Conservation (phyloP, 2,888 invertebrate genomes). For the Tenthredo scrophulariae region DNA sequence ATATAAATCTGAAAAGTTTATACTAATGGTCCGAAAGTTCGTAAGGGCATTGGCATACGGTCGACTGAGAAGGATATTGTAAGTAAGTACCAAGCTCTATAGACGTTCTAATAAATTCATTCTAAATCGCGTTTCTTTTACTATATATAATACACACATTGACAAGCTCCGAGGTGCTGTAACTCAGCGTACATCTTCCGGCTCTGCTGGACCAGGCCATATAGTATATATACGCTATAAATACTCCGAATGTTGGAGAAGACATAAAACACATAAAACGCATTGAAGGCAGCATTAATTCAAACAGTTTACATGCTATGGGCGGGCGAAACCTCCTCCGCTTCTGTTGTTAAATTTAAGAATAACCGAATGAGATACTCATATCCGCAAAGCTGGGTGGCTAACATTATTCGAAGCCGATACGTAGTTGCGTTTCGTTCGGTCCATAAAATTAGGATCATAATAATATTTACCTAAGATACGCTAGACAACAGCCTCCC, state of each 20-base stretch:
- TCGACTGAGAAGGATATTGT: background rate
- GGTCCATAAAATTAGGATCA: slow-evolving; percentile 16
- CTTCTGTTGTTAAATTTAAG: slow-evolving; percentile 55
- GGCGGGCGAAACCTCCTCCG: slow-evolving; percentile 46
- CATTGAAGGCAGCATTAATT: slow-evolving; percentile 66
- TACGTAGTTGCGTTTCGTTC: background rate
- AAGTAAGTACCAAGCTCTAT: background rate
- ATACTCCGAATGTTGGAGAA: slow-evolving; percentile 64
- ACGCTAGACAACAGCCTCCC: slow-evolving; percentile 21
- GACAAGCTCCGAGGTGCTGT: background rate
- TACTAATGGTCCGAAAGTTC: background rate
- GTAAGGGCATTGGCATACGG: background rate
- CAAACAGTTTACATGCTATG: slow-evolving; percentile 63
- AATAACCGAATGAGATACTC: slow-evolving; percentile 50
- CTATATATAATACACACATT: slow-evolving; percentile 17
- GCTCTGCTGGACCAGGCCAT: slow-evolving; percentile 39
- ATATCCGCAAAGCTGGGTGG: slow-evolving; percentile 32
- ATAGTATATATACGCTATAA: slow-evolving; percentile 59
- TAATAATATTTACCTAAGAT: slow-evolving; percentile 35
- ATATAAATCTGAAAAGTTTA: slow-evolving; percentile 27
- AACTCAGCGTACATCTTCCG: slow-evolving; percentile 49
- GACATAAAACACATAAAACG: slow-evolving; percentile 65
- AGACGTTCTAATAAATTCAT: slow-evolving; percentile 33
- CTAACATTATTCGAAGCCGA: slow-evolving; percentile 12
- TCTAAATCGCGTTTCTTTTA: slow-evolving; percentile 11